Evolutionary conservation across 2,113 vertebrate genomes (phyloP).

Genomic region (Psittacus erithacus): DNA sequence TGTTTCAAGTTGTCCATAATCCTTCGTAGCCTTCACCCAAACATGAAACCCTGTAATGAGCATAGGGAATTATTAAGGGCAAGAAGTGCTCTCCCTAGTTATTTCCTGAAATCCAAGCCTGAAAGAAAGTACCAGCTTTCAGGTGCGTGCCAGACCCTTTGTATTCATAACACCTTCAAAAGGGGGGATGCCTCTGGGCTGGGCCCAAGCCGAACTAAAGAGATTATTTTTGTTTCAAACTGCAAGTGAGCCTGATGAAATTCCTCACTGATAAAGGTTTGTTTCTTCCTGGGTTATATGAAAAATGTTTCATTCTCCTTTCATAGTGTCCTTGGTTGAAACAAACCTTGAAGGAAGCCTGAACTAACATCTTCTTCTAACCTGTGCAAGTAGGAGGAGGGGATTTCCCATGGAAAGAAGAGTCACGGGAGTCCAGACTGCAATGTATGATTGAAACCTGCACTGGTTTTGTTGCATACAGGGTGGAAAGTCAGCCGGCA

Average conservation of each 20-base stretch:
- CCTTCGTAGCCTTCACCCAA: constrained; percentile 16
- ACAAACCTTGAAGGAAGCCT: neutral
- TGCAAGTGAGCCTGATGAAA: neutral
- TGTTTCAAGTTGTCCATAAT: constrained; percentile 58
- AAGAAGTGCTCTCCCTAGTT: constrained; percentile 42
- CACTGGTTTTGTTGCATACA: neutral
- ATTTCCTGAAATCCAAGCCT: constrained; percentile 71
- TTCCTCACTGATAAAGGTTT: neutral
- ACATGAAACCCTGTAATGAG: constrained; percentile 33
- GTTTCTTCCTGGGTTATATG: neutral
- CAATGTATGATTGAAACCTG: neutral
- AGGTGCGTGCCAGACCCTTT: constrained; percentile 55
- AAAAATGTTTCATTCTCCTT: neutral
- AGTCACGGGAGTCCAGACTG: neutral
- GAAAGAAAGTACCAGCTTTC: constrained; percentile 30
- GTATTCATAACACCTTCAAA: neutral
- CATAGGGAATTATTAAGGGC: constrained; percentile 6
- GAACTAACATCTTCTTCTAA: neutral
- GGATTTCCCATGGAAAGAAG: neutral
- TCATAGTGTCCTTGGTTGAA: neutral
- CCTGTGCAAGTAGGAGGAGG: neutral
- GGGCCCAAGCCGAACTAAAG: neutral
- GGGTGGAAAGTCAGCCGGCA: neutral
- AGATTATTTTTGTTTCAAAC: neutral
- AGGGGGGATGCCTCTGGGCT: neutral